Evolutionary conservation across 1,140 invertebrate species (phyloP).

Genomic region (Zaprionus kolodkinae): DNA sequence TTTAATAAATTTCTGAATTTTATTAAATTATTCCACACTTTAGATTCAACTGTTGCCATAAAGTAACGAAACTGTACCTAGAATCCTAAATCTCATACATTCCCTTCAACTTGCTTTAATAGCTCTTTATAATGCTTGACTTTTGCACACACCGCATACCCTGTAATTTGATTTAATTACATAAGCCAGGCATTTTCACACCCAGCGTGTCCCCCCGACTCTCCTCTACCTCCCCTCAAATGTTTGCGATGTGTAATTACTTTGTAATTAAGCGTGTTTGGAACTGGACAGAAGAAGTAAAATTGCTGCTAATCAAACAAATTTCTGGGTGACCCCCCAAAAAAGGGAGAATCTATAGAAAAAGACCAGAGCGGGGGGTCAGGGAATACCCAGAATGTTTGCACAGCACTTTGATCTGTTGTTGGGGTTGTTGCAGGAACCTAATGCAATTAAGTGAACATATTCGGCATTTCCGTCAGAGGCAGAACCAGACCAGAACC

Average conservation of each 20-base stretch:
- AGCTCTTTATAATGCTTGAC: neutral
- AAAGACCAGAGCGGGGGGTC: neutral
- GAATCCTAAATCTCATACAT: neutral
- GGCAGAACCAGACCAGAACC: conserved; percentile 37
- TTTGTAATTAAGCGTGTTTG: conserved; percentile 63
- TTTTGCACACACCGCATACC: neutral
- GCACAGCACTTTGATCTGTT: conserved; percentile 74
- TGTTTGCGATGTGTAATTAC: conserved; percentile 72
- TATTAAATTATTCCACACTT: too few species aligned
- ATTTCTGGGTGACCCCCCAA: conserved; percentile 42
- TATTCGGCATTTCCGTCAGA: conserved; percentile 74
- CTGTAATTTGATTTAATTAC: conserved; percentile 39
- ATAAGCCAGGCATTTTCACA: conserved; percentile 34
- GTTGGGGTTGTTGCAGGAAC: conserved; percentile 48
- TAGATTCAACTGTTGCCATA: neutral
- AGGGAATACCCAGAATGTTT: conserved; percentile 56
- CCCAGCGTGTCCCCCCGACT: neutral
- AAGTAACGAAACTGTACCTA: neutral
- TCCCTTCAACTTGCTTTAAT: neutral
- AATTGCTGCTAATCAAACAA: conserved; percentile 69
- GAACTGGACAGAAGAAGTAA: conserved; percentile 50
- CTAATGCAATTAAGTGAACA: conserved; percentile 82
- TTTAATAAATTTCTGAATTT: neutral
- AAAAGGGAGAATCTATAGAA: conserved; percentile 42
- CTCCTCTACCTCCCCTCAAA: conserved; percentile 3